These are phyloP conservation scores for Synchiropus splendidus DNA, from an alignment of 2,113 vertebrate genomes.

Conservation along the genomic window DNA sequence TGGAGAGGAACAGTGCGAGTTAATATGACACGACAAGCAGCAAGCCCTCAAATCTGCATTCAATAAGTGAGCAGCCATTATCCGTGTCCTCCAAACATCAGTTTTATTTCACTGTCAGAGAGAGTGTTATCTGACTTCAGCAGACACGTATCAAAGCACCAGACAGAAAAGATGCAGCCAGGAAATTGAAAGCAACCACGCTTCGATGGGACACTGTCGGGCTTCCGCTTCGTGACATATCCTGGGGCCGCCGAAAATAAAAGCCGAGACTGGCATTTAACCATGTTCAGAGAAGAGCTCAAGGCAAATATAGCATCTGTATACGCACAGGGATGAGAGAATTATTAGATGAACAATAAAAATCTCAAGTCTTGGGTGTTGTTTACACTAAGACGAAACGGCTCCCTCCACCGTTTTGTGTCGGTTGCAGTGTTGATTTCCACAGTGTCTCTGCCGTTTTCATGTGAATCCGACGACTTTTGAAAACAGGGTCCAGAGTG, in stretches of 20 bases:
- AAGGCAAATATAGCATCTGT: too few relatives aligned
- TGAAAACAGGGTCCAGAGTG: too few relatives aligned
- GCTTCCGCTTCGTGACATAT: conserved; percentile 7
- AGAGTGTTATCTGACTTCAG: conserved; percentile 31
- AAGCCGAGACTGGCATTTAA: conserved; percentile 12
- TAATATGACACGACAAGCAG: conserved; percentile 19
- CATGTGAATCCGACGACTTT: too few relatives aligned
- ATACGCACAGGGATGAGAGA: too few relatives aligned
- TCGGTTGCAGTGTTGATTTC: too few relatives aligned
- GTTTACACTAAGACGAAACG: too few relatives aligned
- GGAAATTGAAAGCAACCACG: conserved; percentile 16
- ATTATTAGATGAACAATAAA: too few relatives aligned
- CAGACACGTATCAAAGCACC: conserved; percentile 21
- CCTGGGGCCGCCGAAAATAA: conserved; percentile 20
- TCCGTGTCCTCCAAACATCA: conserved; percentile 9
- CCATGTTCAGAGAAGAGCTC: conserved; percentile 14
- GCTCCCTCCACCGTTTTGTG: too few relatives aligned
- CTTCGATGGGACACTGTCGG: conserved; percentile 4
- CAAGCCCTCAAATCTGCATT: conserved; percentile 11
- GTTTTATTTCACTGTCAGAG: conserved; percentile 22
- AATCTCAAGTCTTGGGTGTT: too few relatives aligned
- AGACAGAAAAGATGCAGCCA: conserved; percentile 15
- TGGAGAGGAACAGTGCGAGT: conserved; percentile 1
- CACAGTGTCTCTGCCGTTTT: too few relatives aligned
- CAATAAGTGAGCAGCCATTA: conserved; percentile 23